Base-by-base conservation (phyloP, 2,888 invertebrate species). In the Megalurothrips usitatus region DNA sequence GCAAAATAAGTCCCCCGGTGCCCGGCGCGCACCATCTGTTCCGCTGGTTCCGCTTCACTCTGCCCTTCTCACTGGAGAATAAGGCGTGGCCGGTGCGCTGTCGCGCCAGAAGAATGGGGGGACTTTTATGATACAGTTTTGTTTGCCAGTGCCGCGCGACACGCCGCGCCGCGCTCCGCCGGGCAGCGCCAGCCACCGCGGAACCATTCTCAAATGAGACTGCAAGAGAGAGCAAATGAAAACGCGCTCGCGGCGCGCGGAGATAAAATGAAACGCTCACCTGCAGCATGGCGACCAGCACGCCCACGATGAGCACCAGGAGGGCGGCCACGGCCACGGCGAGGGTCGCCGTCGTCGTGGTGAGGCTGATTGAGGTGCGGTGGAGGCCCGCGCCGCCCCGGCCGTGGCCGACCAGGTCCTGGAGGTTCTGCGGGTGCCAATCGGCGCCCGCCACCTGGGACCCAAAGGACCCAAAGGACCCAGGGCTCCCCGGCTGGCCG, bases 251-350 rank as follows among this genome's bases (percentile, higher is more conserved):
- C 34, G 34, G 34, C 6, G 34, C n/a, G n/a, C n/a, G n/a, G n/a
- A n/a, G n/a, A n/a, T n/a, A 6, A 43, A 43, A 43, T 43, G 34
- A 43, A 43, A 43, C 14, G 58, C 68, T 26, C 12, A 75, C 68
- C 68, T 75, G 68, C 23, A 75, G 26, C 68, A 75, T 75, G 68
- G 68, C 9, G 68, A 75, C 68, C 23, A 75, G 23, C 23, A 75
- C 23, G 68, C 68, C 68, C 23, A 75, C 68, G 68, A 75, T 75
- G 68, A 75, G 68, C 68, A 75, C 68, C 11, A 75, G 68, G 1
- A 75, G 68, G 23, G 68, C 68, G 26, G 68, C 68, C 26, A 75
- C 68, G 68, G 68, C 68, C 23, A 75, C 68, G 68, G 68, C 68
- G 11, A 75, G 68, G 23, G 68, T 75, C 23, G 68, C 68, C 11